Percentiles rank a stretch among this genome's conserved stretches.
Evolutionary conservation across 1,140 invertebrate genomes (phyloP).

Genomic region (Anoplophora glabripennis): DNA sequence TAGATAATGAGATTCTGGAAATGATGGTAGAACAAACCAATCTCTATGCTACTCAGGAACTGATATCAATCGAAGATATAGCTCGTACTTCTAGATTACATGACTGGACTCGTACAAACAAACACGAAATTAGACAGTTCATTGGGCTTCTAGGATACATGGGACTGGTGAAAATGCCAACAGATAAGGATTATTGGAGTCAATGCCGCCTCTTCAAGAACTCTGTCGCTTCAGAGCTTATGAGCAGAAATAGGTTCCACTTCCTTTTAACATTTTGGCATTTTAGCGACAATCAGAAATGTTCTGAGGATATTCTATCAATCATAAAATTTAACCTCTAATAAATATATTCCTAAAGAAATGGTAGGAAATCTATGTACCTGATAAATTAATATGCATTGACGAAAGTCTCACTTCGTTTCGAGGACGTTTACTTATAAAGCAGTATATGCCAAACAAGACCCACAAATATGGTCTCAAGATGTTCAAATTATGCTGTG

Average conservation of each 20-base stretch:
- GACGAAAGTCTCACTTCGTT: slow-evolving; percentile 42
- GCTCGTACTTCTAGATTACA: neutral
- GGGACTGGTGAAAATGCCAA: slow-evolving; percentile 13
- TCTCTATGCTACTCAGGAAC: neutral
- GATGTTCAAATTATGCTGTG: slow-evolving; percentile 21
- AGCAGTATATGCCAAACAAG: slow-evolving; percentile 49
- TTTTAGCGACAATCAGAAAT: slow-evolving; percentile 32
- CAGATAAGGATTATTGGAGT: slow-evolving; percentile 20
- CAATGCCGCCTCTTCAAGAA: slow-evolving; percentile 20
- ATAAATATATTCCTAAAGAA: slow-evolving; percentile 21
- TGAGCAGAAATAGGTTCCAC: slow-evolving; percentile 37
- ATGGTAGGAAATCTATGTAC: slow-evolving; percentile 19
- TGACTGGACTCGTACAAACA: neutral
- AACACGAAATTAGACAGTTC: neutral
- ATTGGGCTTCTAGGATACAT: slow-evolving; percentile 3
- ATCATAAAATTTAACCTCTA: slow-evolving; percentile 31
- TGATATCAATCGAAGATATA: no score
- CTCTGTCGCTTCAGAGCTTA: slow-evolving; percentile 17
- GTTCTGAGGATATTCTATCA: slow-evolving; percentile 14
- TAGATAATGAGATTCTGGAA: slow-evolving; percentile 9
- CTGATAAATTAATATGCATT: slow-evolving; percentile 21
- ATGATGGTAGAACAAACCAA: slow-evolving; percentile 2
- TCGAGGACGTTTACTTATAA: slow-evolving; percentile 44
- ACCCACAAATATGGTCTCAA: slow-evolving; percentile 45
- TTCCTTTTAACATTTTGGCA: slow-evolving; percentile 31